Evolutionary conservation across 2,888 invertebrate genomes (phyloP).

Genomic region (Tetrapedia diversipes): DNA sequence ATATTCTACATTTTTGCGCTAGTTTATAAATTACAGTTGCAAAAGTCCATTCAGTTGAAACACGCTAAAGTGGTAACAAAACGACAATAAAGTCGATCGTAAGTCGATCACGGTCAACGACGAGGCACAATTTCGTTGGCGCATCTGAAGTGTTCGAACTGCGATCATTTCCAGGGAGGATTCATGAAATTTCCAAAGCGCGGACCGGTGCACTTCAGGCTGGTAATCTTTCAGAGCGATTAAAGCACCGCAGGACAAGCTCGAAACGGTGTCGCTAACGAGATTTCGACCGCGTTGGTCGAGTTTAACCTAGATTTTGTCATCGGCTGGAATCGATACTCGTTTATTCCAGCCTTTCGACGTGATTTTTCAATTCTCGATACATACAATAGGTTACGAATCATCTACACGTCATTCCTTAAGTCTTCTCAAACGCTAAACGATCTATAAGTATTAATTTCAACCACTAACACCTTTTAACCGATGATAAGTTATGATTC

Average conservation of each 20-base stretch:
- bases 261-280: slow-evolving; percentile 38
- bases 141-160: neutral
- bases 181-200: neutral
- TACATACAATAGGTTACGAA: neutral
- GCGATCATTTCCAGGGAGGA: neutral
- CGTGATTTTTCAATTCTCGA: slow-evolving; percentile 6
- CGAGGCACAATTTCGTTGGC: neutral
- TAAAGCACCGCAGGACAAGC: slow-evolving; percentile 40
- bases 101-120: neutral
- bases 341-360: neutral
- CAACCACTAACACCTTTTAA: too few relatives aligned
- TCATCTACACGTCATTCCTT: too few relatives aligned
- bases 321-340: slow-evolving; percentile 32
- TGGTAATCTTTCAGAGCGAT: slow-evolving; percentile 38
- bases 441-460: too few relatives aligned
- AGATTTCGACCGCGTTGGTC: slow-evolving; percentile 35
- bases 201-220: neutral
- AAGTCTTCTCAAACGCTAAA: too few relatives aligned
- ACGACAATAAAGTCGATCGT: neutral
- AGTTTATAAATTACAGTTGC: too few relatives aligned
- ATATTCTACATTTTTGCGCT: too few relatives aligned
- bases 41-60: too few relatives aligned
- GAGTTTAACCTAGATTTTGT: slow-evolving; percentile 33
- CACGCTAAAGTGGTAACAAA: too few relatives aligned
- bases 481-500: too few relatives aligned